phyloP scores from a whole-genome alignment of 2,888 invertebrate genomes.

The Crematogaster levior region DNA sequence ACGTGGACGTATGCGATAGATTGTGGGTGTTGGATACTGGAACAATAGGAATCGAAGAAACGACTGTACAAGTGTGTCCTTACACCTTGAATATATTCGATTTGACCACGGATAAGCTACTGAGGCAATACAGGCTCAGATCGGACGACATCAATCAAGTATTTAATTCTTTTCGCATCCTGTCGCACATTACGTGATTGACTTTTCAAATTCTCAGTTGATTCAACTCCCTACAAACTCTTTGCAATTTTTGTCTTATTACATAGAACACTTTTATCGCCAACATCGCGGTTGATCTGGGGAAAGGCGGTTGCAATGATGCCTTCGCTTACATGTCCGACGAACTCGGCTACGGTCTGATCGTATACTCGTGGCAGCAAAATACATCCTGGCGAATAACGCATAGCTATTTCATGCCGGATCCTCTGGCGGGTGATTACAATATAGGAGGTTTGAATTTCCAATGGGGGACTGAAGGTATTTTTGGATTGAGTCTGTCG shows the following conservation, averaged over 20 bases:
- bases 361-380: slow-evolving; percentile 92
- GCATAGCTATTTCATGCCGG: slow-evolving; percentile 93
- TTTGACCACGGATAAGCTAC: slow-evolving; percentile 90
- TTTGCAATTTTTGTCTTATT: background rate
- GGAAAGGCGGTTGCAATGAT: slow-evolving; percentile 90
- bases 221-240: background rate
- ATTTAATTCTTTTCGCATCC: slow-evolving; percentile 3
- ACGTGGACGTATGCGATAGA: slow-evolving; percentile 92
- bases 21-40: slow-evolving; percentile 95
- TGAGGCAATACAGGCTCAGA: slow-evolving; percentile 90
- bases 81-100: slow-evolving; percentile 93
- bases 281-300: slow-evolving; percentile 94
- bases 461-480: slow-evolving; percentile 94
- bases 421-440: slow-evolving; percentile 92
- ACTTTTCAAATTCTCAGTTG: background rate
- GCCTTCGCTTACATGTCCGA: slow-evolving; percentile 93
- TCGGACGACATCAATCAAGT: slow-evolving; percentile 90
- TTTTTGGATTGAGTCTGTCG: slow-evolving; percentile 92
- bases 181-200: background rate
- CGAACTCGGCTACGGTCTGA: slow-evolving; percentile 93
- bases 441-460: slow-evolving; percentile 93
- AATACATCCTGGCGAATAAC: slow-evolving; percentile 93
- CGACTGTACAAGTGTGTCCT: slow-evolving; percentile 92
- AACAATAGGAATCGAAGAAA: slow-evolving; percentile 92
- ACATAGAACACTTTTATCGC: slow-evolving; percentile 92